Evolutionary conservation across 2,888 invertebrate genomes (phyloP), one percentile per base, ranked within the genome.

Genomic region (Xanthia togata): DNA sequence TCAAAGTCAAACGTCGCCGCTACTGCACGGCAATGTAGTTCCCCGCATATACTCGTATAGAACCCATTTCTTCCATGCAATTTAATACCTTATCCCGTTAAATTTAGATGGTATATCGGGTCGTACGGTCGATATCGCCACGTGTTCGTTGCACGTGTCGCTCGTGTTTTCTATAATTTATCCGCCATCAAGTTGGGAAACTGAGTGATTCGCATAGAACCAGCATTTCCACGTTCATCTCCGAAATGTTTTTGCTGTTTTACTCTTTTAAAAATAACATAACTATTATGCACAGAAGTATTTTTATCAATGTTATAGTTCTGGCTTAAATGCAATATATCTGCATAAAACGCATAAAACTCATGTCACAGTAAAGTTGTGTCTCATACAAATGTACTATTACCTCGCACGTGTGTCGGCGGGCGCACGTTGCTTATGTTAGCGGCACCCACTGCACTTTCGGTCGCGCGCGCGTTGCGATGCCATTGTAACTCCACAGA

Each of bases 11-110:
- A 59, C 38, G 44, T 6, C 35, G 0, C 8, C 9, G 11, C 8
- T 23, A 23, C 26, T 72, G 59, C 78, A 74, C 75, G 70, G 71
- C 76, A 82, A 72, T 87, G 88, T 82, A 87, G 78, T 80, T 62
- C 26, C 23, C 20, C 35, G 53, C 67, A 62, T 64, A 70, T 55
- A 75, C 59, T 59, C 60, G 31, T 14, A 53, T 20, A 47, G 31
- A 59, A 68, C 41, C 12, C 20, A 23, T 35, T 31, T 23, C 3
- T 73, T 41, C 1, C 35, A 41, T 50, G n/a, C 38, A 23, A 78
- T 59, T 65, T 57, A 68, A 59, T 55, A 69, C 78, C 70, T 64
- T 83, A 78, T 50, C 0, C 1, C 0, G 4, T 31, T n/a, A 0
- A 0, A 0, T 0, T 57, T 75, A 81, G 44, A 70, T 35, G 14